phyloP scores from a whole-genome alignment of 2,888 invertebrate species.

The Tetranychus piercei region DNA sequence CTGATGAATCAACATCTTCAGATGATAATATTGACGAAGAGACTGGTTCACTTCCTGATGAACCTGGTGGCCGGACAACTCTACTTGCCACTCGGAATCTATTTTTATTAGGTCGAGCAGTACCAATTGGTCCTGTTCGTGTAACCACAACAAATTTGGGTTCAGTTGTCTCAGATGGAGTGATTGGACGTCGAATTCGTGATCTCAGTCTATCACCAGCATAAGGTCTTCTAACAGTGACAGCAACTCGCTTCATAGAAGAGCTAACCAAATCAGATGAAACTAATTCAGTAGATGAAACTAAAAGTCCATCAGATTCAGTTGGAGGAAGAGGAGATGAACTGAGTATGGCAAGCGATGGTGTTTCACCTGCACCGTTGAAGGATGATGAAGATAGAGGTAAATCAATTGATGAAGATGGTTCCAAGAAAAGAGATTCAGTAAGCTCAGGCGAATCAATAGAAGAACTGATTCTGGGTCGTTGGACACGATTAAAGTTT shows the following conservation, averaged over 20 bases:
- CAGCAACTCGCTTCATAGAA: constrained; percentile 11
- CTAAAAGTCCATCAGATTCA: neutral
- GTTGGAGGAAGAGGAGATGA: neutral
- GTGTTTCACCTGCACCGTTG: neutral
- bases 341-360: neutral
- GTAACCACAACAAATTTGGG: constrained; percentile 18
- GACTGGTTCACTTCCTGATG: neutral
- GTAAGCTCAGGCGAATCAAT: neutral
- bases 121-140: constrained; percentile 21
- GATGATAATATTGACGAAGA: constrained; percentile 8
- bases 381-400: neutral
- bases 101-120: constrained; percentile 9
- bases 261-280: neutral
- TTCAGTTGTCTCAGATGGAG: constrained; percentile 10
- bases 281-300: neutral
- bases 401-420: constrained; percentile 9
- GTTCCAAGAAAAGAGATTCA: neutral
- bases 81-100: constrained; percentile 18
- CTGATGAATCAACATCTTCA: constrained; percentile 3
- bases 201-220: constrained; percentile 14
- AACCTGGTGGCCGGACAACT: constrained; percentile 22
- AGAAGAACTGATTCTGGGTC: neutral
- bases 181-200: constrained; percentile 13
- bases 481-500: neutral
- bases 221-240: constrained; percentile 11